These are phyloP conservation scores for Ramphastos sulfuratus DNA, from an alignment of 2,113 vertebrate species.

Conservation along the genomic window DNA sequence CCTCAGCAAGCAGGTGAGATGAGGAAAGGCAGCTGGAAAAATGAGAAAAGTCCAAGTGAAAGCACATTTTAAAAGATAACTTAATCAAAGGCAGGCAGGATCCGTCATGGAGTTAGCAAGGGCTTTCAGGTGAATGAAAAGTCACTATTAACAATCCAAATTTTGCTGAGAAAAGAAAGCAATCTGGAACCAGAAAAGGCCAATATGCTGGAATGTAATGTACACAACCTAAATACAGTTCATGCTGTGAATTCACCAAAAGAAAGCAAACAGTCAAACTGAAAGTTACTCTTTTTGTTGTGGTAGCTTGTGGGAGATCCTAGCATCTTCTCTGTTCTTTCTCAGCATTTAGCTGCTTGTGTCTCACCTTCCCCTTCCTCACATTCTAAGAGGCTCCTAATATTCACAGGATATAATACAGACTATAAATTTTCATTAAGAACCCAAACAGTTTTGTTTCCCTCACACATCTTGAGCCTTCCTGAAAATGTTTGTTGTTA, in stretches of 20 bases:
- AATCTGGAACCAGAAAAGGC: neutral
- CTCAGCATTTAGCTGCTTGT: neutral
- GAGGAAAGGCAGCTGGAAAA: neutral
- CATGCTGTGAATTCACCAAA: conserved; percentile 13
- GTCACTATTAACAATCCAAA: conserved; percentile 13
- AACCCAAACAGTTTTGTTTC: neutral
- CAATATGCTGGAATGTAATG: neutral
- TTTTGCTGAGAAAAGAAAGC: conserved; percentile 31
- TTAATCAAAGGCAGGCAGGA: conserved; percentile 23
- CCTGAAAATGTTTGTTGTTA: neutral
- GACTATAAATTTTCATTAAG: neutral
- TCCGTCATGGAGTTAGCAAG: conserved; percentile 10
- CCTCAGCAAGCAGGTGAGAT: neutral
- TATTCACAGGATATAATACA: neutral
- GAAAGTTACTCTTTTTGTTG: neutral
- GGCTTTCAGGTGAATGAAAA: conserved; percentile 25
- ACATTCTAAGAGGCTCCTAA: neutral
- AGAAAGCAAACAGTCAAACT: neutral
- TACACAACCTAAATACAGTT: neutral
- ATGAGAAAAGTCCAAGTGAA: neutral
- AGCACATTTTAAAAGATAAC: neutral
- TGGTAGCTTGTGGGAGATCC: neutral
- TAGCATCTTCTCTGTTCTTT: neutral
- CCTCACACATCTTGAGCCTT: neutral
- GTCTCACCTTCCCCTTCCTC: neutral